Base-by-base conservation (phyloP, 2,797 vertebrate species). In the Channa striata region DNA sequence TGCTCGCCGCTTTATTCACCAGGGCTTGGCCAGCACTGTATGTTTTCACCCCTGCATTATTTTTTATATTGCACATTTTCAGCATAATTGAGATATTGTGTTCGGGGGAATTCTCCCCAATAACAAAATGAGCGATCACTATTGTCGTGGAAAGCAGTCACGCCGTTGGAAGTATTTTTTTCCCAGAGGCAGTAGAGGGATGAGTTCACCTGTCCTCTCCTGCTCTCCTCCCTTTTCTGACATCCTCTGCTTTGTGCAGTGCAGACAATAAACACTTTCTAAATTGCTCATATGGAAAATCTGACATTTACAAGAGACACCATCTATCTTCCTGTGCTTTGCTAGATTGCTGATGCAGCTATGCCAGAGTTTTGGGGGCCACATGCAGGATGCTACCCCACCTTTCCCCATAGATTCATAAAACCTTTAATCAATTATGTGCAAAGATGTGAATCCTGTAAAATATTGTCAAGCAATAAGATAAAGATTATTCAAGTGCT, bases 251-350 rank as follows among this genome's bases (percentile, higher is more conserved):
- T 49, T 64, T 62, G 48, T 86, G 63, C 50, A n/a, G 50, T 36
- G 10, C 36, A 12, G 25, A 30, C 25, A 30, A 6, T 30, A 30
- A 30, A 30, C 25, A 30, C 25, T 62, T 73, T 34, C 64, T 59
- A 57, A 70, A 74, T 64, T 59, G 56, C 63, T 82, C 70, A 56
- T 50, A 54, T 76, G 75, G 70, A 80, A 86, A 80, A 85, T 71
- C 46, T 84, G 77, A 82, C 82, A 86, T 85, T 89, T 85, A 48
- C 61, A 51, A 51, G 53, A 74, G 30, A 57, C 44, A 78, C 80
- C 40, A 68, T 77, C 62, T 52, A 16, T 54, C 49, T 8, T 21
- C 14, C 34, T 65, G 33, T 43, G 58, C 30, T 65, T 59, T 51
- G 39, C 47, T 40, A 34, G n/a, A 11, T 19, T 40, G 23, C 34